Percentiles rank a stretch among this genome's conserved stretches.
Evolutionary conservation across 92 coral and sea anemone species (phyloP).

Genomic region (Chrysogorgia sp.): DNA sequence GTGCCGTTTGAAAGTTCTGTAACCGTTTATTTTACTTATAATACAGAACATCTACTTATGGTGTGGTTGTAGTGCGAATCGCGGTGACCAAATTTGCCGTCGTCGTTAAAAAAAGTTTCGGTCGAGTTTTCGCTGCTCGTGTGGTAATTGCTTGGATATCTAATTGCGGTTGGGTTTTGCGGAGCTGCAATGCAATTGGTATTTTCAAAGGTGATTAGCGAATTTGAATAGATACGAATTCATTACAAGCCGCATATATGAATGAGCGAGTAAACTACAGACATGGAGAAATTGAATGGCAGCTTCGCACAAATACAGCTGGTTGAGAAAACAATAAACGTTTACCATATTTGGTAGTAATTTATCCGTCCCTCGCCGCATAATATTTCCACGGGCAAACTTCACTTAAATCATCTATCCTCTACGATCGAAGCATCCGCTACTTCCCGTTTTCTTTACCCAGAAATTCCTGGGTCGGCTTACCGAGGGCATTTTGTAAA

Average conservation of each 20-base stretch:
- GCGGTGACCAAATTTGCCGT: neutral
- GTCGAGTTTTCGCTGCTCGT: neutral
- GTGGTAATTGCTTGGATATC: conserved; percentile 6
- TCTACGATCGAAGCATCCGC: conserved; percentile 8
- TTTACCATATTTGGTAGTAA: conserved; percentile 41
- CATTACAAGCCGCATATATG: conserved; percentile 38
- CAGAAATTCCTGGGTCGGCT: conserved; percentile 3
- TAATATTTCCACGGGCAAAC: conserved; percentile 47
- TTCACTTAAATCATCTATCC: conserved; percentile 35
- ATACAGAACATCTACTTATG: too few species aligned
- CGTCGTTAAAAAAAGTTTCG: neutral
- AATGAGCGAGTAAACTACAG: conserved; percentile 39
- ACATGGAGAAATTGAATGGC: conserved; percentile 39
- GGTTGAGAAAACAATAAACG: conserved; percentile 41
- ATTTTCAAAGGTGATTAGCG: conserved; percentile 45
- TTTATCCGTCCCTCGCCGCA: conserved; percentile 36
- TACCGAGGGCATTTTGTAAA: neutral
- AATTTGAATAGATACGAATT: conserved; percentile 43
- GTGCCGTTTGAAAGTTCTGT: neutral
- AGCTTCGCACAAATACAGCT: conserved; percentile 50
- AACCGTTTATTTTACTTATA: too few species aligned
- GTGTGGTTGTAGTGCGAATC: too few species aligned
- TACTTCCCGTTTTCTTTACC: neutral
- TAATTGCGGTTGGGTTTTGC: conserved; percentile 32
- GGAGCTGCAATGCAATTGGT: conserved; percentile 31